Evolutionary conservation across 2,113 vertebrate genomes (phyloP), one percentile per base, ranked within the genome.

Genomic region (Anguilla rostrata): DNA sequence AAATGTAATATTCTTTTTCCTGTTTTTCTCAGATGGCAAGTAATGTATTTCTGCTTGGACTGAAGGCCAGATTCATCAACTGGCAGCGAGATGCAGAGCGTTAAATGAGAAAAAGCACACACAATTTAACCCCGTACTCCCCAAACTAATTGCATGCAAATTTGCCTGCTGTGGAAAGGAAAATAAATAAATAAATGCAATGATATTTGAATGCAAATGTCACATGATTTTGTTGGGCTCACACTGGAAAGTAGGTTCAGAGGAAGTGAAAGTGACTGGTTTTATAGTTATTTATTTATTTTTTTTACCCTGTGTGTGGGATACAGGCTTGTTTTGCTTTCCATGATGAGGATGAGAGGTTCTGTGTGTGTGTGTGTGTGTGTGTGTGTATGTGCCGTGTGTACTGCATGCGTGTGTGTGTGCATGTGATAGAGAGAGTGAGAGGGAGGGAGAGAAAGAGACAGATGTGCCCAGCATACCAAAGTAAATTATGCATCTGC

Each of bases 31-130:
- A 39, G 29, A 34, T 81, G 85, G 79, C 78, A 20, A 29, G 39
- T 81, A 86, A 81, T 56, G 53, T 81, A 43, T 86, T 66, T 60
- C 14, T 81, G 56, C 85, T 15, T 86, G 49, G 11, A 66, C 79
- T 15, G 85, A 86, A 82, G 56, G 79, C 85, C 79, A 81, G 85
- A 86, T 86, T 86, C 79, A 86, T 86, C 85, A 81, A 63, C 34
- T 46, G 40, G 56, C 85, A 63, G 78, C 16, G 78, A 81, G 84
- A 85, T 85, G 84, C 84, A 29, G 29, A 57, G 78, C 79, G n/a
- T 86, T 66, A 86, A 86, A 86, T 86, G 85, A 82, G 85, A 86
- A 86, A 81, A 39, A 53, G 12, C 53, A 39, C 39, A 39, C 0
- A 34, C 39, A 60, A 29, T 80, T 85, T 85, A 85, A 85, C 46